phyloP scores from a whole-genome alignment of 2,797 vertebrate species.

The Chrysocyon brachyurus region DNA sequence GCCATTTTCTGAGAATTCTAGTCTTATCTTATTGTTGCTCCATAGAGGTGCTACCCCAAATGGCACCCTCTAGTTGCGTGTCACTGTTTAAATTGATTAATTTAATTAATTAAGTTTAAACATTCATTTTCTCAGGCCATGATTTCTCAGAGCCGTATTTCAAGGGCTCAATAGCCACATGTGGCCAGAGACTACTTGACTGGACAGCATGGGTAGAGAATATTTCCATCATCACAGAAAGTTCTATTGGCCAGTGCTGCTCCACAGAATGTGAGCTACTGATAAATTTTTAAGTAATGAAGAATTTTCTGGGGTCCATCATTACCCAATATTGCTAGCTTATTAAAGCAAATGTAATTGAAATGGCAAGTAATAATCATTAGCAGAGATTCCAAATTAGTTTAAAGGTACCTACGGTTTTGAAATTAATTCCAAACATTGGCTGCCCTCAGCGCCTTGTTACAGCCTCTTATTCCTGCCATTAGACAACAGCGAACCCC shows the following conservation, averaged over 20 bases:
- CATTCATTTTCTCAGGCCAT: slow-evolving; percentile 63
- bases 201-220: background rate
- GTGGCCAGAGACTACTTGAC: background rate
- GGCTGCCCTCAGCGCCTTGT: slow-evolving; percentile 74
- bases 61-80: background rate
- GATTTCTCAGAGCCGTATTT: background rate
- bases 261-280: background rate
- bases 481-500: slow-evolving; percentile 84
- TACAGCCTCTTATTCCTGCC: slow-evolving; percentile 82
- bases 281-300: slow-evolving; percentile 59
- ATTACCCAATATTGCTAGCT: slow-evolving; percentile 51
- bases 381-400: slow-evolving; percentile 86
- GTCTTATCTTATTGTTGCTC: background rate
- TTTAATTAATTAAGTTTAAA: slow-evolving; percentile 59
- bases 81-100: background rate
- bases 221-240: background rate
- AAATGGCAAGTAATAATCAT: slow-evolving; percentile 84
- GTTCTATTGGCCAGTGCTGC: background rate
- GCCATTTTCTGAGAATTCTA: background rate
- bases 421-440: slow-evolving; percentile 88
- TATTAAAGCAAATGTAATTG: slow-evolving; percentile 76
- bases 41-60: background rate
- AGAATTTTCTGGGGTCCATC: slow-evolving; percentile 35
- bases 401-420: slow-evolving; percentile 86
- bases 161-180: background rate